A percentile compares a stretch with the other conserved stretches of the same genome.
Conservation (phyloP, 2,113 vertebrate genomes). For the Arvicanthis niloticus region DNA sequence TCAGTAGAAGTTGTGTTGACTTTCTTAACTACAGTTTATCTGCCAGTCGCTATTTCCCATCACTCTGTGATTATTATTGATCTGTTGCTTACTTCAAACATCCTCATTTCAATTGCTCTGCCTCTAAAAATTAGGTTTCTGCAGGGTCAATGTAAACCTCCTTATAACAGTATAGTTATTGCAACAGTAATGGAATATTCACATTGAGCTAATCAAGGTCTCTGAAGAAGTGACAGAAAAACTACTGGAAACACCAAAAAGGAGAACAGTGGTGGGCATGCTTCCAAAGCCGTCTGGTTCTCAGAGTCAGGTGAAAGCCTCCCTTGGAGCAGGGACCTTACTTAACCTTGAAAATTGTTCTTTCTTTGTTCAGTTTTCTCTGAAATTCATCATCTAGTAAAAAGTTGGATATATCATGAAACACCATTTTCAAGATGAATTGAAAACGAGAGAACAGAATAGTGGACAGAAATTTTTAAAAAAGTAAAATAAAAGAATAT, state of each 20-base stretch:
- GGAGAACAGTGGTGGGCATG: accelerated
- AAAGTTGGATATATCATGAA: not conserved
- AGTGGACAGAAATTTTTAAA: not conserved
- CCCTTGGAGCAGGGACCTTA: not conserved
- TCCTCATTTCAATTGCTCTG: not conserved
- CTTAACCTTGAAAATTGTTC: not conserved
- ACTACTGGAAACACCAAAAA: not conserved
- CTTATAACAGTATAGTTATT: not conserved
- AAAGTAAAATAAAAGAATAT: not conserved
- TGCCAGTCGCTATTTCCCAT: not conserved
- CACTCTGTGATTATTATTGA: accelerated
- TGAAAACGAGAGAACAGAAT: not conserved
- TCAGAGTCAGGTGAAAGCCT: not conserved
- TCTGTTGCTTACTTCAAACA: not conserved
- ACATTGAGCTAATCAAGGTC: not conserved
- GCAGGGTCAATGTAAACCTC: not conserved
- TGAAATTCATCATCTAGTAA: not conserved
- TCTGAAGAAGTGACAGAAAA: not conserved
- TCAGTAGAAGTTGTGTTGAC: not conserved
- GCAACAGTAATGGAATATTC: not conserved
- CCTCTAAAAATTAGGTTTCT: not conserved
- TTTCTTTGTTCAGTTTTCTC: not conserved
- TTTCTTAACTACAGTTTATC: not conserved
- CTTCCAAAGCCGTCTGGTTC: not conserved
- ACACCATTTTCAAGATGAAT: not conserved